phyloP scores from a whole-genome alignment of 2,888 invertebrate genomes.

The Baronia brevicornis region DNA sequence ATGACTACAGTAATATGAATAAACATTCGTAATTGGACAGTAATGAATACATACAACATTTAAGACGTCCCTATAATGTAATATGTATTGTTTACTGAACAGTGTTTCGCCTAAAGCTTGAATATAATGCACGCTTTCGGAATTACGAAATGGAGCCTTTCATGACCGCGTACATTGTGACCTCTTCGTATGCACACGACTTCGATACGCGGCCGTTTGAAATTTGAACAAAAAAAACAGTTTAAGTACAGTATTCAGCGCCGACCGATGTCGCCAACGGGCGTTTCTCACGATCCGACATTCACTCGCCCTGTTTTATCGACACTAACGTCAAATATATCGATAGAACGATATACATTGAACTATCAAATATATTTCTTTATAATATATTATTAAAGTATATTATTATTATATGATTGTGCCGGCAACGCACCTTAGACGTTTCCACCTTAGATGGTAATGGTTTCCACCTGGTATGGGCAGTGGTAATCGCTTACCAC shows the following conservation, averaged over 20 bases:
- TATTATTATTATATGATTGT: no score
- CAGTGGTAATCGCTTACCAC: no score
- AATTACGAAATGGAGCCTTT: constrained; percentile 10
- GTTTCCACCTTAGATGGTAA: no score
- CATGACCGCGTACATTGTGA: constrained; percentile 10
- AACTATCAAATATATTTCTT: no score
- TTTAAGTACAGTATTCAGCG: constrained; percentile 24
- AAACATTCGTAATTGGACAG: no score
- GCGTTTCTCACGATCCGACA: constrained; percentile 50
- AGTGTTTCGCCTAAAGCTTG: constrained; percentile 4
- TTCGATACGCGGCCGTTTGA: constrained; percentile 5
- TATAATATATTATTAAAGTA: no score
- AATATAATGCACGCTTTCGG: constrained; percentile 8
- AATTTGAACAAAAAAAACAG: constrained; percentile 10
- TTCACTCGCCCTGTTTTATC: constrained; percentile 20
- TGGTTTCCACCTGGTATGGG: no score
- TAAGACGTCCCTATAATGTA: no score
- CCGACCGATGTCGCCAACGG: constrained; percentile 40
- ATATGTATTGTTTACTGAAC: neutral
- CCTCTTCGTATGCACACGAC: constrained; percentile 10
- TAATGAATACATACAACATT: no score
- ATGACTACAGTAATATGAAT: no score
- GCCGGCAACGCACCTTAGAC: no score
- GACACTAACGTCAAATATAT: constrained; percentile 12
- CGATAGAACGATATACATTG: constrained; percentile 7